A percentile compares a stretch with the other conserved stretches of the same genome.
Conservation (phyloP, 2,888 invertebrate species). For the Oscheius onirici region DNA sequence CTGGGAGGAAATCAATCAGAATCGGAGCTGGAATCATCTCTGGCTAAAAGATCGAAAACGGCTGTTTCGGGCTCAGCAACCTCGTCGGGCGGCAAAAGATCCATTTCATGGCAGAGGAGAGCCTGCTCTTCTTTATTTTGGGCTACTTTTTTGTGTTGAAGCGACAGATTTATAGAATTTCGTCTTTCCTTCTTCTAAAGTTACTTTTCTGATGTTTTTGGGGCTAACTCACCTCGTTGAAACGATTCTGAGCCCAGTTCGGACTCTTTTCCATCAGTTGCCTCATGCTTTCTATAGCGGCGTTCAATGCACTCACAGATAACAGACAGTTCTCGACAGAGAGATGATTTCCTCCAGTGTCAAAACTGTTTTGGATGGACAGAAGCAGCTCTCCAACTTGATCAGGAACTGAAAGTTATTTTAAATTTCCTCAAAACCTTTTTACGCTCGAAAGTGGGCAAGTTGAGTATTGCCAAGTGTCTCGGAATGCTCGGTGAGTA, state of each 20-base stretch:
- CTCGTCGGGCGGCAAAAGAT: constrained; percentile 19
- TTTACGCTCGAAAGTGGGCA: constrained; percentile 36
- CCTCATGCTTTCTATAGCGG: neutral
- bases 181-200: neutral
- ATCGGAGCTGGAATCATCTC: neutral
- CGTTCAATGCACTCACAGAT: neutral
- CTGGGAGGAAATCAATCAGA: neutral
- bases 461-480: constrained; percentile 36
- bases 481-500: constrained; percentile 44
- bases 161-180: neutral
- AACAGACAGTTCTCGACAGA: neutral
- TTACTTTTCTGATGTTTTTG: neutral
- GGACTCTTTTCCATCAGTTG: constrained; percentile 2
- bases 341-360: neutral
- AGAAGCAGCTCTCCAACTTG: constrained; percentile 12
- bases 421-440: neutral
- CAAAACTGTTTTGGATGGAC: neutral
- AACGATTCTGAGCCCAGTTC: neutral
- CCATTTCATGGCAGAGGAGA: neutral
- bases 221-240: neutral
- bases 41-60: neutral
- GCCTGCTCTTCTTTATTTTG: neutral
- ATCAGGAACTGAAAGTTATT: neutral
- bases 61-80: neutral
- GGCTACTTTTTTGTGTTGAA: neutral